A percentile compares a stretch with the other conserved stretches of the same genome.
Conservation (phyloP, 2,113 vertebrate genomes). For the Syrmaticus mikado region DNA sequence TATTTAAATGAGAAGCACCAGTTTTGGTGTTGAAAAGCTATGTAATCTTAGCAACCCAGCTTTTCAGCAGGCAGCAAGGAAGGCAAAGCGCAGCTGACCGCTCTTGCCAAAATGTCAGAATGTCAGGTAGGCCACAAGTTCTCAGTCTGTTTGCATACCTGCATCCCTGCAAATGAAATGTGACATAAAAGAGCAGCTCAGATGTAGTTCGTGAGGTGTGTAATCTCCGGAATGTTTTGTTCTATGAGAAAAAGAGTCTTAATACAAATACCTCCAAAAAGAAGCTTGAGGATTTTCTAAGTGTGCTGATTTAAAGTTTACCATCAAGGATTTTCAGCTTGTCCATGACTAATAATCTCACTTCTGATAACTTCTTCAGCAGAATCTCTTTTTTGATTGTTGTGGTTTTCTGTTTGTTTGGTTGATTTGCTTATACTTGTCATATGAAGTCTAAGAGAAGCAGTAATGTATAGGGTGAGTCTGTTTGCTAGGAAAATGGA, state of each 20-base stretch:
- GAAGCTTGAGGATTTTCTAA: neutral
- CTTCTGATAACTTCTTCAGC: neutral
- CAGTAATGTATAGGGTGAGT: neutral
- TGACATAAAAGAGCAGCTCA: neutral
- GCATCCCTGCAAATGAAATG: neutral
- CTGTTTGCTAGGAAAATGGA: neutral
- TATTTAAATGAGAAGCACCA: conserved; percentile 1
- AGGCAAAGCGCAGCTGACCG: fast-evolving
- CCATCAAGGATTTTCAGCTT: neutral
- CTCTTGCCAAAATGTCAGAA: neutral
- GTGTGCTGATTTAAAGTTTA: neutral
- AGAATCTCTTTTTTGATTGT: neutral
- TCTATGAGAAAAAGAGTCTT: neutral
- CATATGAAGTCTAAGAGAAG: neutral
- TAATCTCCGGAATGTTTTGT: neutral
- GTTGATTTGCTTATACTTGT: neutral
- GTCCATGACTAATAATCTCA: neutral
- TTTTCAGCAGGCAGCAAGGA: neutral
- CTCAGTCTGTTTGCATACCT: neutral
- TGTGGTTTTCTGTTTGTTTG: neutral
- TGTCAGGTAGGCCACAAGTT: neutral
- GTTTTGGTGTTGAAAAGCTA: neutral
- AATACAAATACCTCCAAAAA: neutral
- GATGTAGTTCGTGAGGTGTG: neutral
- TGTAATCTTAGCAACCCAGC: neutral